A percentile compares a stretch with the other conserved stretches of the same genome.
These are phyloP conservation scores for Aplysina aerophoba DNA, from an alignment of 37 sponge, comb jelly and placozoan species.

Conservation along the genomic window DNA sequence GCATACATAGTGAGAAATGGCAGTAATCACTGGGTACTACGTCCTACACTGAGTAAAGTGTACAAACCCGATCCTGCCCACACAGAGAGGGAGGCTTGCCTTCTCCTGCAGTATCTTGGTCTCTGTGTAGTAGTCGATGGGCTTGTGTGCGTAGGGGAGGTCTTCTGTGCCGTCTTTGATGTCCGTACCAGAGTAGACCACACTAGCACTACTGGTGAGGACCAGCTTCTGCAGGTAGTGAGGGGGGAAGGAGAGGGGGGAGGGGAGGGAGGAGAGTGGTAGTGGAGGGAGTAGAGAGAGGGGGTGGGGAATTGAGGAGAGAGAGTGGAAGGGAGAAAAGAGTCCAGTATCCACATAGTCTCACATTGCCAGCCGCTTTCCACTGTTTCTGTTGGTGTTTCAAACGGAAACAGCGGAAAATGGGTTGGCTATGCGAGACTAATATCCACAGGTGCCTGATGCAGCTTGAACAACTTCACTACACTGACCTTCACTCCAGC, in stretches of 20 bases:
- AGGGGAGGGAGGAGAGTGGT: neutral
- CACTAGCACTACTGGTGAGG: slow-evolving; percentile 91
- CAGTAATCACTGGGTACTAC: no score
- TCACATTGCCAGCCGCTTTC: no score
- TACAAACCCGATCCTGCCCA: no score
- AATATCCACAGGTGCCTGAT: no score
- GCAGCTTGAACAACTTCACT: no score
- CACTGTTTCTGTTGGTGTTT: no score
- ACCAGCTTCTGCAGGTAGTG: slow-evolving; percentile 64
- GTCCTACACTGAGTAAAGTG: no score
- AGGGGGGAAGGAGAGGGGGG: neutral
- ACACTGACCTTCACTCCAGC: slow-evolving; percentile 69
- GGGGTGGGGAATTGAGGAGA: neutral
- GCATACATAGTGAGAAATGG: no score
- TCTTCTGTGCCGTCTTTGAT: slow-evolving; percentile 83
- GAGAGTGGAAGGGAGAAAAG: neutral
- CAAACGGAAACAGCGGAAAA: no score
- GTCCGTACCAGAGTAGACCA: slow-evolving; percentile 83
- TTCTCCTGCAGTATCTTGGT: slow-evolving; percentile 90
- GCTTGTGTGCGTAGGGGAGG: slow-evolving; percentile 80
- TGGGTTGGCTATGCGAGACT: no score
- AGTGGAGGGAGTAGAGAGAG: neutral
- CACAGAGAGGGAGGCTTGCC: slow-evolving; percentile 33
- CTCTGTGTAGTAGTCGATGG: slow-evolving; percentile 89
- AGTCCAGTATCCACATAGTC: no score